Evolutionary conservation across 2,797 vertebrate species (phyloP), one percentile per base, ranked within the genome.

Genomic region (Tokudaia muenninki): DNA sequence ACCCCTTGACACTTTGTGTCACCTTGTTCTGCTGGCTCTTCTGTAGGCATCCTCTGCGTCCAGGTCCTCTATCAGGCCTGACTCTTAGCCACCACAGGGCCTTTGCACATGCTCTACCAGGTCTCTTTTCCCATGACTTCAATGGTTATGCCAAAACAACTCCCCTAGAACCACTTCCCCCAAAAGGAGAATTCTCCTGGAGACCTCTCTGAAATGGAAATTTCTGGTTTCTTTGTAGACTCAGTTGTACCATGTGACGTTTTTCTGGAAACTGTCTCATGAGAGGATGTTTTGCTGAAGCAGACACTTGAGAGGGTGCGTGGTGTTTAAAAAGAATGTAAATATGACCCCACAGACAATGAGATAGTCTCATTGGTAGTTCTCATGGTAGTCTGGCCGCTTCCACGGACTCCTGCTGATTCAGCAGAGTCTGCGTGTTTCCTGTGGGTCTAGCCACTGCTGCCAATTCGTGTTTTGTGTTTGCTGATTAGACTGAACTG

Each of bases 1-100:
- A 2, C 22, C 22, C 2, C 1, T n/a, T 11, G 55, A 6, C 59
- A n/a, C 17, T 31, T 24, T 31, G 16, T n/a, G 13, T 14, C 0
- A 0, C 55, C 63, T 7, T 0, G 0, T 65, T 41, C 63, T 31
- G 63, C 52, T 14, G 17, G 11, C 22, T 61, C 37, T 16, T 82
- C 47, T 22, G 10, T 65, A 34, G 41, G 61, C 82, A 34, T 11
- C 29, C 4, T 21, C 10, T 34, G 8, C 2, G 8, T 16, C 50
- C 24, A 6, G 11, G 16, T 13, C 44, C 65, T 65, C 16, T 4
- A 1, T 2, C 0, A 24, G 44, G 34, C 37, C 74, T 6, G 22
- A 10, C 50, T 44, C n/a, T 47, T 77, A 2, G 7, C 13, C 4
- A 0, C 17, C 70, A 21, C n/a, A 52, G 34, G 77, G 26, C 50